Conservation (phyloP, 2,888 invertebrate genomes). For the Heliconius ethilla region DNA sequence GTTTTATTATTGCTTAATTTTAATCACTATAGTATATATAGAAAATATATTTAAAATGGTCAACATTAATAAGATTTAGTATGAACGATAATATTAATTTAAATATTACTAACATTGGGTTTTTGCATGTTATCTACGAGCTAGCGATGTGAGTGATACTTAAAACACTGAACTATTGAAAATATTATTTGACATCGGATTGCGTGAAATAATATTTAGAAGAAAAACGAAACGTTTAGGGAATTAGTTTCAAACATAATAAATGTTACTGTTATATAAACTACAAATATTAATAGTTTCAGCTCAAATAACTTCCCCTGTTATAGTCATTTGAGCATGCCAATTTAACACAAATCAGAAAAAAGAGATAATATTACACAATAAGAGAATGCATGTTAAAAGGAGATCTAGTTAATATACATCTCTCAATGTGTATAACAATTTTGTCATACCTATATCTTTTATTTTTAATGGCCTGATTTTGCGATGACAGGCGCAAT, state of each 20-base stretch:
- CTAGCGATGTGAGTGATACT: conserved; percentile 46
- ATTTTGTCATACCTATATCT: too few species aligned
- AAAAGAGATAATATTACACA: not conserved
- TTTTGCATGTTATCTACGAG: conserved; percentile 12
- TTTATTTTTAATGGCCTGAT: too few species aligned
- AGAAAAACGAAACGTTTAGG: not conserved
- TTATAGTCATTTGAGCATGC: not conserved
- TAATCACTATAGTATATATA: conserved; percentile 15
- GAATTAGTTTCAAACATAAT: not conserved
- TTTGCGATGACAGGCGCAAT: too few species aligned
- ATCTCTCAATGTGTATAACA: not conserved
- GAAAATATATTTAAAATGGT: conserved; percentile 19
- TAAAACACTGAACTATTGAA: conserved; percentile 57
- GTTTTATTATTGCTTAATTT: conserved; percentile 23
- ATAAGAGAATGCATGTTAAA: not conserved
- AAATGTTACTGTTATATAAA: not conserved
- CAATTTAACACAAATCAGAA: not conserved
- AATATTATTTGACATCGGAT: conserved; percentile 49
- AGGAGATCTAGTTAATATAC: not conserved
- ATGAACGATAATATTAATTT: conserved; percentile 8
- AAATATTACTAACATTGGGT: conserved; percentile 1
- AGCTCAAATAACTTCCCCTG: not conserved
- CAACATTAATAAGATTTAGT: conserved; percentile 22
- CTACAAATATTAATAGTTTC: not conserved
- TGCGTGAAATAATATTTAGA: not conserved